Conservation (phyloP, 1,140 invertebrate genomes). For the Vanessa atalanta region DNA sequence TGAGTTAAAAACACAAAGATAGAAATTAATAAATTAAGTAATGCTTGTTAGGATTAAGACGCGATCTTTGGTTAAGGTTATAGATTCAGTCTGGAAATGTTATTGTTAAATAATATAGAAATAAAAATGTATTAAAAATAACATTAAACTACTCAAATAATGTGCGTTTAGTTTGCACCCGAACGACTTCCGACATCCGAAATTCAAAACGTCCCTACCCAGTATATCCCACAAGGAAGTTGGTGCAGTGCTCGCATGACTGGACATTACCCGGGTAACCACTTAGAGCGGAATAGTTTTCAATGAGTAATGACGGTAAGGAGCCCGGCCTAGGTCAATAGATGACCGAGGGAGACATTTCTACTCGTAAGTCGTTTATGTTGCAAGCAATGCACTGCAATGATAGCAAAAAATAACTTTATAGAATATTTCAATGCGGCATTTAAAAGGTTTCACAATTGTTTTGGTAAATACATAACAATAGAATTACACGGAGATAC, state of each 20-base stretch:
- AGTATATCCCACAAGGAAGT: conserved; percentile 28
- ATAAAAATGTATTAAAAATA: too few relatives aligned
- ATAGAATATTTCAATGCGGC: too few relatives aligned
- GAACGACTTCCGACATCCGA: conserved; percentile 21
- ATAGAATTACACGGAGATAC: too few relatives aligned
- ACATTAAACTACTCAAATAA: neutral
- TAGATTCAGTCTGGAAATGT: too few relatives aligned
- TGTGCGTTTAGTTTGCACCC: conserved; percentile 17
- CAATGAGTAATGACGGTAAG: conserved; percentile 71
- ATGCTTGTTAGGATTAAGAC: too few relatives aligned
- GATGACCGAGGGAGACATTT: conserved; percentile 21
- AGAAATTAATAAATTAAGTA: too few relatives aligned
- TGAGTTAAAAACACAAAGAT: too few relatives aligned
- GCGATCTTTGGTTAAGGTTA: too few relatives aligned
- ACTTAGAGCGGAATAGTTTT: conserved; percentile 75
- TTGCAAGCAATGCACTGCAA: neutral
- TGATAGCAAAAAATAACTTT: neutral
- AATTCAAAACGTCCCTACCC: conserved; percentile 28
- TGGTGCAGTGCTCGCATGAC: conserved; percentile 56
- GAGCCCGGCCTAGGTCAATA: conserved; percentile 57
- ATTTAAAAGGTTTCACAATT: too few relatives aligned
- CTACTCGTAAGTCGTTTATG: neutral
- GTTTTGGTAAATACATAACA: too few relatives aligned
- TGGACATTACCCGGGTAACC: conserved; percentile 70
- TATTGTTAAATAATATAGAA: too few relatives aligned